Evolutionary conservation across 2,888 invertebrate species (phyloP), one percentile per base, ranked within the genome.

Genomic region (Proisotoma minuta): DNA sequence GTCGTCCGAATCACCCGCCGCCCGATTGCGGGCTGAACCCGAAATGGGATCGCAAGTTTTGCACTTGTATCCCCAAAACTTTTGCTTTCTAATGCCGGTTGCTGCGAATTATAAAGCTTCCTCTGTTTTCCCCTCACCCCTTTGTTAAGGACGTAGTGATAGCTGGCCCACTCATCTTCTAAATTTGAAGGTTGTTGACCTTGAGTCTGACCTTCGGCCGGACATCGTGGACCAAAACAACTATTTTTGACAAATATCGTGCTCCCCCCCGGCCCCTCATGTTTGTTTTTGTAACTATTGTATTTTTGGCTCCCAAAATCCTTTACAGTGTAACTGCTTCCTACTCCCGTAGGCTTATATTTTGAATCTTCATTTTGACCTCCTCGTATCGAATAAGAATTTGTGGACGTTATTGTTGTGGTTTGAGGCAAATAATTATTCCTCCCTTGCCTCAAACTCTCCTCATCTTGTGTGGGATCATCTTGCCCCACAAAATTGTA

Each of bases 191-290:
- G 22, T 3, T 39, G 28, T 12, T 15, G 10, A 4, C 18, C 20
- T 5, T 20, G 5, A 43, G 5, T n/a, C 34, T 34, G 34, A 34
- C 8, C 8, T 5, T n/a, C 27, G 24, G 47, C 34, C 40, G 48
- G 39, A 54, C 69, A 69, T 53, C 64, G 50, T n/a, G 58, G 62
- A 1, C 69, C 69, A 53, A 62, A 69, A 57, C 69, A 69, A 47
- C 61, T 69, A 29, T 66, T 66, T 43, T 62, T 50, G 0, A 63
- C 47, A 49, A 56, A 68, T 18, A 60, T 57, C 18, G 68, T 65
- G 24, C 59, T 28, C 40, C 59, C 58, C 24, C 65, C 56, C 18
- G 56, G 40, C 18, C 20, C 20, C 5, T 20, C 18, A n/a, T 59
- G 57, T 26, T 29, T 54, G 1, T 23, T 34, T 8, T 18, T 2